These are phyloP conservation scores for Tinamus major DNA, from an alignment of 2,797 vertebrate genomes.

Conservation along the genomic window DNA sequence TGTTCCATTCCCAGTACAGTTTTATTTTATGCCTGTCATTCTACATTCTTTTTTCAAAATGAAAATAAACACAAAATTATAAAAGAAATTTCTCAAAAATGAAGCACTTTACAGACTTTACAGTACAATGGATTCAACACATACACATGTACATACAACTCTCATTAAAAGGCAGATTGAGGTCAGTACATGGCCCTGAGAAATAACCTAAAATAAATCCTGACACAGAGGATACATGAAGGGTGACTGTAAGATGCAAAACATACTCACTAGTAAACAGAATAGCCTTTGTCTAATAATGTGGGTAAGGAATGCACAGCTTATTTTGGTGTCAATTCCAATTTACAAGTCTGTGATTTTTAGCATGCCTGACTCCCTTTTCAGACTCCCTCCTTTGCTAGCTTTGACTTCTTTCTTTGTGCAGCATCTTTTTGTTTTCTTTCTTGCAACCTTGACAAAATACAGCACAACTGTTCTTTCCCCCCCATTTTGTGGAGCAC, in stretches of 20 bases:
- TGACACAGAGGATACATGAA: neutral
- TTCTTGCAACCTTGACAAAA: conserved; percentile 26
- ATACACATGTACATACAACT: neutral
- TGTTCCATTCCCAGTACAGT: neutral
- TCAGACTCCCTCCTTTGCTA: neutral
- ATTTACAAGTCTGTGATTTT: neutral
- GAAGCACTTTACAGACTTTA: neutral
- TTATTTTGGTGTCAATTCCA: neutral
- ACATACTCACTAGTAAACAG: neutral
- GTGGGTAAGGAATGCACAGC: neutral
- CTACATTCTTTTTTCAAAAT: neutral
- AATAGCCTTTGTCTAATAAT: neutral
- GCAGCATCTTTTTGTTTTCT: conserved; percentile 16
- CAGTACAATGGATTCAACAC: neutral
- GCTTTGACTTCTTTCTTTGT: neutral
- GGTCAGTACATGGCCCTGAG: conserved; percentile 53
- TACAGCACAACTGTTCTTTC: neutral
- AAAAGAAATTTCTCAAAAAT: neutral
- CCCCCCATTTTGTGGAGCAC: neutral
- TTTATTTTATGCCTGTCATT: neutral
- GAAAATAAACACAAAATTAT: neutral
- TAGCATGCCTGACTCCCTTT: neutral
- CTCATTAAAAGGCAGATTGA: conserved; percentile 36
- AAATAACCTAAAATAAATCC: conserved; percentile 52
- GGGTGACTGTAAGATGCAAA: neutral